Evolutionary conservation across 2,113 vertebrate species (phyloP).

Genomic region (Orthonyx spaldingii): DNA sequence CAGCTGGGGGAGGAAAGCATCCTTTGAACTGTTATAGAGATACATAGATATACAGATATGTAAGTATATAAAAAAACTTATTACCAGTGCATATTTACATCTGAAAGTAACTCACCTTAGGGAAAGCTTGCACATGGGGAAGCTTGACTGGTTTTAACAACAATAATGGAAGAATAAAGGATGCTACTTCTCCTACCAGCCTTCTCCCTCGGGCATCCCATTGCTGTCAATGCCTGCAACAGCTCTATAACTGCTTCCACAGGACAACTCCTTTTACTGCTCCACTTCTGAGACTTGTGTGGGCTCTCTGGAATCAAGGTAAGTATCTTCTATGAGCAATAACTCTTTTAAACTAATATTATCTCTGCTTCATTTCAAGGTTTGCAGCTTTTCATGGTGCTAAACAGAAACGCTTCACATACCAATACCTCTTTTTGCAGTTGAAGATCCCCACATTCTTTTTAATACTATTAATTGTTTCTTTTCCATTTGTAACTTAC

Average conservation of each 20-base stretch:
- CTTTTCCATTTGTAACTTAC: background rate
- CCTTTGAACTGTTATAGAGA: background rate
- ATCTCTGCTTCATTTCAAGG: background rate
- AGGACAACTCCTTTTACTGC: background rate
- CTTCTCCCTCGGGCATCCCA: background rate
- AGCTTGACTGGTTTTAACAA: background rate
- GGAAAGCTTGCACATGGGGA: background rate
- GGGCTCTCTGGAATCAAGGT: background rate
- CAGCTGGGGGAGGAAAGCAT: fast-evolving
- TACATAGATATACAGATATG: too few species aligned
- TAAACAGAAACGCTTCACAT: background rate
- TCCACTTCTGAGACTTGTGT: background rate
- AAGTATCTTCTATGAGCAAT: background rate
- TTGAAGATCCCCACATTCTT: background rate
- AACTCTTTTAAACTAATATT: background rate
- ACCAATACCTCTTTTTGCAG: background rate
- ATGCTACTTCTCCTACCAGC: background rate
- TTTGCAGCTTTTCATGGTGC: background rate
- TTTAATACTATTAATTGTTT: background rate
- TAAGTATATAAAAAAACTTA: background rate
- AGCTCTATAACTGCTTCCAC: background rate
- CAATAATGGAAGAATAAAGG: background rate
- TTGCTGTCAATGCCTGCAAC: background rate
- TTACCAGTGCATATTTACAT: background rate
- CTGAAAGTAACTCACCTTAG: background rate